A percentile compares a stretch with the other conserved stretches of the same genome.
Evolutionary conservation across 2,113 vertebrate genomes (phyloP).

Genomic region (Eretmochelys imbricata): DNA sequence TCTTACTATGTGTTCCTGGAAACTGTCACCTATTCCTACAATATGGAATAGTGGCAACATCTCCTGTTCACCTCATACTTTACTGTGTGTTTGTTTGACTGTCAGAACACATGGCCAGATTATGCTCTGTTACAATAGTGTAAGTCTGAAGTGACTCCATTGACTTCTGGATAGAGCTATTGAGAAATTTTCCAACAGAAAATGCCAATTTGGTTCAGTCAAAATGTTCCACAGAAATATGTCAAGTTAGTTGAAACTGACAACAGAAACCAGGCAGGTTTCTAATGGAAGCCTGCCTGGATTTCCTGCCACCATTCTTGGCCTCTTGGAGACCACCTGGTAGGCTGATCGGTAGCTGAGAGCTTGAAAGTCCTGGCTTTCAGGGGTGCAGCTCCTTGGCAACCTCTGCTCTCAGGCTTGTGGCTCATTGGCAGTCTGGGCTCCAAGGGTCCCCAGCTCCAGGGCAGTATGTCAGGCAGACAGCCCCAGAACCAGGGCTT

Average conservation of each 20-base stretch:
- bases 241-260: background rate
- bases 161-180: fast-evolving
- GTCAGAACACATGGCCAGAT: fast-evolving
- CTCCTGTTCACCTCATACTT: background rate
- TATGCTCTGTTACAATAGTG: background rate
- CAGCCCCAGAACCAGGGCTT: background rate
- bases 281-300: background rate
- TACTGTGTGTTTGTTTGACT: background rate
- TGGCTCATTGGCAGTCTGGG: too few relatives aligned
- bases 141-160: background rate
- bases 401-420: too few relatives aligned
- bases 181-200: background rate
- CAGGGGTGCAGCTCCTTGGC: too few relatives aligned
- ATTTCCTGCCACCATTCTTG: background rate
- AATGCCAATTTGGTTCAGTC: background rate
- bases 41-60: fast-evolving
- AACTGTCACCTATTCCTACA: background rate
- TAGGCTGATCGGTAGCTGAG: background rate
- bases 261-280: background rate
- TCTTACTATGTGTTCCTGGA: background rate
- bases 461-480: too few relatives aligned
- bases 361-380: background rate
- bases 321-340: background rate
- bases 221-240: background rate
- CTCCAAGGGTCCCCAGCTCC: too few relatives aligned